Evolutionary conservation across 2,888 invertebrate genomes (phyloP).

Genomic region (Aporophyla lueneburgensis): DNA sequence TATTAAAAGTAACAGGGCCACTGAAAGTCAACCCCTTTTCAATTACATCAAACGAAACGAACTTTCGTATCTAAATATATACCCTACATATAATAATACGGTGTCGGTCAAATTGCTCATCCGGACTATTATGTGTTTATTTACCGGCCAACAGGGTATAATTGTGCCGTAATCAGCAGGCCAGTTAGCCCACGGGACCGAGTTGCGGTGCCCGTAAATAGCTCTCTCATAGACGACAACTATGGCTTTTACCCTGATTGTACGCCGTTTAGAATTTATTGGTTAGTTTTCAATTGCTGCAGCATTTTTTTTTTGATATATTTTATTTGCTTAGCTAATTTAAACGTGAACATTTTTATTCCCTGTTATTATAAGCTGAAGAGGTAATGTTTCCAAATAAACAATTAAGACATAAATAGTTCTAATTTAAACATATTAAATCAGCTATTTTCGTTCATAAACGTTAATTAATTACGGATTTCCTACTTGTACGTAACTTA

Average conservation of each 20-base stretch:
- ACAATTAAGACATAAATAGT: neutral
- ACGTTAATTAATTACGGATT: neutral
- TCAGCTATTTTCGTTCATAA: neutral
- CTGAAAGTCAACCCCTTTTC: slow-evolving; percentile 29
- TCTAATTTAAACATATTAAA: neutral
- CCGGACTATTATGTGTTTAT: slow-evolving; percentile 70
- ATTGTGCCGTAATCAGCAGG: slow-evolving; percentile 73
- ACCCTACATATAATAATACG: slow-evolving; percentile 48
- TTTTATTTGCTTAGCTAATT: neutral
- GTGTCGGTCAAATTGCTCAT: slow-evolving; percentile 64
- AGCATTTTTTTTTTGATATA: neutral
- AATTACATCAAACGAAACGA: slow-evolving; percentile 58
- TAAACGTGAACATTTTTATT: neutral
- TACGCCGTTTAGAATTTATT: slow-evolving; percentile 53
- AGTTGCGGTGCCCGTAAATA: slow-evolving; percentile 65
- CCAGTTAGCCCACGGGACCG: slow-evolving; percentile 63
- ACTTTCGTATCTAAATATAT: slow-evolving; percentile 56
- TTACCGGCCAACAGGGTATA: slow-evolving; percentile 74
- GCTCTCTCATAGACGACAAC: slow-evolving; percentile 62
- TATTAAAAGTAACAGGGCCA: slow-evolving; percentile 31
- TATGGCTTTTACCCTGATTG: slow-evolving; percentile 54
- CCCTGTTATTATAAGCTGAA: neutral
- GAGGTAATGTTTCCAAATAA: neutral
- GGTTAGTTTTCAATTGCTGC: slow-evolving; percentile 15
- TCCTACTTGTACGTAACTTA: neutral